A percentile compares a stretch with the other conserved stretches of the same genome.
phyloP scores from a whole-genome alignment of 2,113 vertebrate genomes.

The Atlantisia rogersi region DNA sequence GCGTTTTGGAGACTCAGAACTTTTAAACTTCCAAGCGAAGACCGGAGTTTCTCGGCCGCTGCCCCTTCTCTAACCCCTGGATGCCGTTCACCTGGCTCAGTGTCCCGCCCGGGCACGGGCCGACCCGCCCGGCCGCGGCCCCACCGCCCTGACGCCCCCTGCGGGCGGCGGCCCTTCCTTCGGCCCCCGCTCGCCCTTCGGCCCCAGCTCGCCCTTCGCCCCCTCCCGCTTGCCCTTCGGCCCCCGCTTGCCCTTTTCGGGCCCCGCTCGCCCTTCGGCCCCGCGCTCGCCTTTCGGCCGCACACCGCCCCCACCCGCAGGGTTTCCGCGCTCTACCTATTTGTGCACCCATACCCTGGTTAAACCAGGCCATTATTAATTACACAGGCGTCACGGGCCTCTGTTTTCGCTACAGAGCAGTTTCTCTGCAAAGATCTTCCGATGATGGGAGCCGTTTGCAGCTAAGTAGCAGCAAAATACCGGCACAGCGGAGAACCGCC shows the following conservation, averaged over 20 bases:
- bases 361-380: neutral
- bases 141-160: no score
- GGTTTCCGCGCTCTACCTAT: fast-evolving
- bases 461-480: neutral
- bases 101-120: no score
- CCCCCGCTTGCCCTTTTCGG: no score
- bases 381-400: neutral
- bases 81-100: fast-evolving
- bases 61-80: fast-evolving
- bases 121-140: neutral
- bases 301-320: no score
- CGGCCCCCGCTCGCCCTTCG: no score
- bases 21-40: neutral
- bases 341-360: fast-evolving
- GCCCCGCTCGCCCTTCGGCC: no score
- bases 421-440: neutral
- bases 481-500: neutral
- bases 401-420: neutral
- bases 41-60: fast-evolving
- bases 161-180: no score
- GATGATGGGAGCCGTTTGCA: neutral
- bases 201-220: no score
- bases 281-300: no score
- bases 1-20: neutral
- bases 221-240: no score